Conservation (phyloP, 2,113 vertebrate species). For the Nyctibius bracteatus region DNA sequence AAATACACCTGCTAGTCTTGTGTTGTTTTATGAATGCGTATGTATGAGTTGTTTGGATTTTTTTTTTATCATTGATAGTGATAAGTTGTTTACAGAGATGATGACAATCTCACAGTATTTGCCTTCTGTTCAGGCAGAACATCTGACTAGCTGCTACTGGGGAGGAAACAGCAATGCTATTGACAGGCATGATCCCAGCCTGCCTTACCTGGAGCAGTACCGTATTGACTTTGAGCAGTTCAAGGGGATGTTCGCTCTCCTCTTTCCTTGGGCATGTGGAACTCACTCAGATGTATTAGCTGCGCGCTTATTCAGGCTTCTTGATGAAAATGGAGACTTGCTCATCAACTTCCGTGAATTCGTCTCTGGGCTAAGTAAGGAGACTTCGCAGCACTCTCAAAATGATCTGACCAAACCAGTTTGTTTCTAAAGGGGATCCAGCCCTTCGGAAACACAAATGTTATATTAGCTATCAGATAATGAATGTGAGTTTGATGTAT, state of each 20-base stretch:
- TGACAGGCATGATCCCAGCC: constrained; percentile 93
- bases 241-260: constrained; percentile 88
- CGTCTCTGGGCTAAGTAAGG: constrained; percentile 88
- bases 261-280: constrained; percentile 92
- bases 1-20: background rate
- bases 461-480: background rate
- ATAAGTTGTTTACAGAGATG: background rate
- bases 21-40: background rate
- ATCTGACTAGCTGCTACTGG: constrained; percentile 99
- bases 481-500: background rate
- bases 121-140: constrained; percentile 81
- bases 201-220: constrained; percentile 98
- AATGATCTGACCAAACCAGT: background rate
- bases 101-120: background rate
- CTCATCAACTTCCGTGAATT: constrained; percentile 98
- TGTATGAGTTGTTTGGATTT: background rate
- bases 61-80: background rate
- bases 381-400: background rate
- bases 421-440: background rate
- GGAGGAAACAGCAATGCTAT: constrained; percentile 90
- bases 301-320: constrained; percentile 84
- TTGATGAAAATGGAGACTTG: constrained; percentile 90
- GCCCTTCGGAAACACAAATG: background rate
- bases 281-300: constrained; percentile 86
- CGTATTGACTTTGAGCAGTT: constrained; percentile 97